Conservation (phyloP, 2,113 vertebrate species). For the Alouatta palliata region DNA sequence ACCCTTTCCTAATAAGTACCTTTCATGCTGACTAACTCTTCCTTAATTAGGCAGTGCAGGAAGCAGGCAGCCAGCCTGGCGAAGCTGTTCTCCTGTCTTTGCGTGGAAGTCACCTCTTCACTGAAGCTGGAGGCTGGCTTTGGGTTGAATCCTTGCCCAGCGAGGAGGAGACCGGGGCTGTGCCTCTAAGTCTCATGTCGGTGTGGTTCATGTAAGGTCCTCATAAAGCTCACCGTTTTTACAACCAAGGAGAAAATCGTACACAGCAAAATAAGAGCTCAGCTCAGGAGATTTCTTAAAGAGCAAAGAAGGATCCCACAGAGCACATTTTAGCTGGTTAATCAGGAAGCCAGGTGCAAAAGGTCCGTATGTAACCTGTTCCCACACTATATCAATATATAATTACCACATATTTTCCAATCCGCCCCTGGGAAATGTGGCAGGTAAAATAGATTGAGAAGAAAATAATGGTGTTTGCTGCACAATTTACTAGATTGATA, state of each 20-base stretch:
- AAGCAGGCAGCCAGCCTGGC: not conserved
- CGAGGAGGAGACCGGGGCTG: not conserved
- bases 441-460: conserved; percentile 68
- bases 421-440: conserved; percentile 63
- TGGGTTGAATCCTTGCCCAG: not conserved
- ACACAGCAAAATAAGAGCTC: conserved; percentile 66
- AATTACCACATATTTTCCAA: conserved; percentile 80
- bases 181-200: not conserved
- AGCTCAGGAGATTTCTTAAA: conserved; percentile 75
- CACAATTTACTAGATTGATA: conserved; percentile 73
- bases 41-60: conserved; percentile 56
- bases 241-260: conserved; percentile 61
- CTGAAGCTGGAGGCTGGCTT: not conserved
- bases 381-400: conserved; percentile 76
- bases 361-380: conserved; percentile 62
- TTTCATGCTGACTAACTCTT: conserved; percentile 58
- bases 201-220: not conserved
- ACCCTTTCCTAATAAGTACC: conserved; percentile 54
- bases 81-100: not conserved
- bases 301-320: conserved; percentile 62
- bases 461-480: conserved; percentile 66
- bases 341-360: conserved; percentile 77
- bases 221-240: conserved; percentile 18
- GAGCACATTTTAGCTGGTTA: conserved; percentile 79
- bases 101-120: conserved; percentile 44